These are phyloP conservation scores for Hymenopus coronatus DNA, from an alignment of 2,888 invertebrate species.

Conservation along the genomic window DNA sequence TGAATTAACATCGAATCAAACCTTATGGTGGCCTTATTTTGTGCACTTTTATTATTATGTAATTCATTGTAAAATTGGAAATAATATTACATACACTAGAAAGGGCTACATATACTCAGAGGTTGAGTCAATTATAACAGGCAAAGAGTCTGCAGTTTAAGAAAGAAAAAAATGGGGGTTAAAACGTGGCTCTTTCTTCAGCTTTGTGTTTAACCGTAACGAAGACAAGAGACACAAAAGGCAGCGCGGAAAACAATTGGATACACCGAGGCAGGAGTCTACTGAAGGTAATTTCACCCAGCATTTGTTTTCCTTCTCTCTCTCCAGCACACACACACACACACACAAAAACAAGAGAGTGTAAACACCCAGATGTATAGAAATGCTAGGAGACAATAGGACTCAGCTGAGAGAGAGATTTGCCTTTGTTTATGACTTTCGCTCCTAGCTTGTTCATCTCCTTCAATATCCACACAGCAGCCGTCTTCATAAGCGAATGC, in stretches of 20 bases:
- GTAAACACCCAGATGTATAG: not conserved
- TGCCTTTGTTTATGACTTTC: not conserved
- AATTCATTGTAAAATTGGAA: too few species aligned
- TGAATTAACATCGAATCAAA: too few species aligned
- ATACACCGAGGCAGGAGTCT: not conserved
- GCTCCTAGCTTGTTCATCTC: not conserved
- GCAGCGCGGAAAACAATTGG: not conserved
- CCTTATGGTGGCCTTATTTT: too few species aligned
- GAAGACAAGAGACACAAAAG: not conserved
- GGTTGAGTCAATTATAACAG: too few species aligned
- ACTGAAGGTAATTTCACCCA: slow-evolving; percentile 1
- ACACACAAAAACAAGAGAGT: not conserved
- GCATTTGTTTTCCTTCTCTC: not conserved
- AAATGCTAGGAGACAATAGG: not conserved
- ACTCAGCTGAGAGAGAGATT: not conserved
- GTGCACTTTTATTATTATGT: too few species aligned
- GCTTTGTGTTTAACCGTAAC: not conserved
- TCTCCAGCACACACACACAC: too few species aligned
- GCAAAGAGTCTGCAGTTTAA: too few species aligned
- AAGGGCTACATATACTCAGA: too few species aligned
- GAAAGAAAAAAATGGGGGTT: too few species aligned
- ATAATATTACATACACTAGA: too few species aligned
- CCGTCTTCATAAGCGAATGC: too few species aligned
- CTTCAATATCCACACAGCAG: not conserved
- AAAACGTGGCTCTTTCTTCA: not conserved